A percentile compares a stretch with the other conserved stretches of the same genome.
These are phyloP conservation scores for Centropus bengalensis DNA, from an alignment of 2,113 vertebrate species.

Conservation along the genomic window DNA sequence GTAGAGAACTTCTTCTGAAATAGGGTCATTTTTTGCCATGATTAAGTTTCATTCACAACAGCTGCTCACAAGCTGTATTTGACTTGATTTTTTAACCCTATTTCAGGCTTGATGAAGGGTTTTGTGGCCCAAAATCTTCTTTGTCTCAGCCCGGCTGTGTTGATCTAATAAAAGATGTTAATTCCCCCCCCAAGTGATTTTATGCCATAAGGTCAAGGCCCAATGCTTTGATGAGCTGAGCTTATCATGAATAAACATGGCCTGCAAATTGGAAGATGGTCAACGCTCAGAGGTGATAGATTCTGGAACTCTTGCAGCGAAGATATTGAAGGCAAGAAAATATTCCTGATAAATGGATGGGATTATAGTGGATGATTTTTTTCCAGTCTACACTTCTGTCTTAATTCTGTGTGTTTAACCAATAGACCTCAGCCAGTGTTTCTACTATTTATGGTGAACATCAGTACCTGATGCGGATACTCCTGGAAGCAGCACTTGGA, in stretches of 20 bases:
- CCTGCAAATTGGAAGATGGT: not conserved
- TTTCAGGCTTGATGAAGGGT: not conserved
- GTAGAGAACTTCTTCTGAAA: not conserved
- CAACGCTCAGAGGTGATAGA: not conserved
- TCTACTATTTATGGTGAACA: not conserved
- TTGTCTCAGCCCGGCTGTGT: not conserved
- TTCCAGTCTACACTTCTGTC: not conserved
- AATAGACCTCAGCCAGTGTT: not conserved
- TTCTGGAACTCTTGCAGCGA: not conserved
- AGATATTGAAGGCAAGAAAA: not conserved
- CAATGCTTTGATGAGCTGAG: not conserved
- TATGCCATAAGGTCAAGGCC: not conserved
- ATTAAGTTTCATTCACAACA: not conserved
- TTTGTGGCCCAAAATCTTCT: not conserved
- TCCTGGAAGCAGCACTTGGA: not conserved
- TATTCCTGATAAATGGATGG: not conserved
- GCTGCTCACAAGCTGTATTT: not conserved
- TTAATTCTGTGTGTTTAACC: not conserved
- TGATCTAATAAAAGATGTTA: not conserved
- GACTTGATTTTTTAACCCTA: not conserved
- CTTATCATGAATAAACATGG: not conserved
- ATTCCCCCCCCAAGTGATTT: not conserved
- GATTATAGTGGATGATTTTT: not conserved
- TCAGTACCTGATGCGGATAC: rapidly evolving
- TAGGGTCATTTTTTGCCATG: not conserved